phyloP scores from a whole-genome alignment of 1,140 invertebrate genomes.

The Microplitis demolitor region DNA sequence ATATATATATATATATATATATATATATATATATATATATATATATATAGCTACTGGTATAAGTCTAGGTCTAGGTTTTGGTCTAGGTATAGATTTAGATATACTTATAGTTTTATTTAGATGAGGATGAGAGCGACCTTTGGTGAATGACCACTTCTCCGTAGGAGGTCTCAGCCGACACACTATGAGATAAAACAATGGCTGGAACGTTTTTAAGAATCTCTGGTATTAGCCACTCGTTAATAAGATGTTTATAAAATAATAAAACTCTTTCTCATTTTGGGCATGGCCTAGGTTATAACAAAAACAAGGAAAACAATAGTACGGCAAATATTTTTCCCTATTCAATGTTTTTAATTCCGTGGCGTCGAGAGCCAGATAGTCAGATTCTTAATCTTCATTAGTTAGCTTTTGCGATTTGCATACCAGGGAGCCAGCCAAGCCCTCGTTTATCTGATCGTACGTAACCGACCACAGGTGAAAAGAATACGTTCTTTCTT shows the following conservation, averaged over 20 bases:
- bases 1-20: too few species aligned
- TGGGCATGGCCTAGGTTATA: neutral
- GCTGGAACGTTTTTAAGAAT: constrained; percentile 25
- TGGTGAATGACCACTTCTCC: constrained; percentile 27
- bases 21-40: neutral
- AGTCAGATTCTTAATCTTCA: constrained; percentile 38
- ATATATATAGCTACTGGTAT: neutral
- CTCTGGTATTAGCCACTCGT: constrained; percentile 30
- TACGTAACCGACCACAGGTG: constrained; percentile 30
- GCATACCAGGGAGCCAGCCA: constrained; percentile 30
- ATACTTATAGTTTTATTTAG: neutral
- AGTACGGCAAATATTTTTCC: neutral
- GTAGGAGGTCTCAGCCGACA: constrained; percentile 28
- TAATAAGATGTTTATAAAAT: constrained; percentile 36
- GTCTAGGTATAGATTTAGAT: too few species aligned
- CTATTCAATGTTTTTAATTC: constrained; percentile 25
- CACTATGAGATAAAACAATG: constrained; percentile 25
- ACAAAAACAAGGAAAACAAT: neutral
- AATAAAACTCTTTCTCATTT: neutral
- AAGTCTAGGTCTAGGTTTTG: too few species aligned
- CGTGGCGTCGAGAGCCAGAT: neutral
- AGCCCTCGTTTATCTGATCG: constrained; percentile 35
- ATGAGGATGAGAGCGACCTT: constrained; percentile 6
- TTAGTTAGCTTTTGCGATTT: constrained; percentile 35
- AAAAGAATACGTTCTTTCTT: constrained; percentile 31